A percentile compares a stretch with the other conserved stretches of the same genome.
phyloP scores from a whole-genome alignment of 2,113 vertebrate genomes.

The Parus major region DNA sequence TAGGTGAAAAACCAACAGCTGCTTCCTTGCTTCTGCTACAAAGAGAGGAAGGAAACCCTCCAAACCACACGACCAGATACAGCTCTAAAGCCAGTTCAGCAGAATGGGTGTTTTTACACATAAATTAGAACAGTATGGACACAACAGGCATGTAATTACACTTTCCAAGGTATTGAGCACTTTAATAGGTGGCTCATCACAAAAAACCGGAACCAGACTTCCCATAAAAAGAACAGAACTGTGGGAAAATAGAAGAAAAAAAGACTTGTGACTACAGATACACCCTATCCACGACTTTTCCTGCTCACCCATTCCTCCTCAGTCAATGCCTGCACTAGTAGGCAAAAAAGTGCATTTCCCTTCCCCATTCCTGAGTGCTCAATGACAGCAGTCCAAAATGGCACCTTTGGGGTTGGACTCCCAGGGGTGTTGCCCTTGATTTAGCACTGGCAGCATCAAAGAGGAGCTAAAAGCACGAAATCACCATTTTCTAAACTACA shows the following conservation, averaged over 20 bases:
- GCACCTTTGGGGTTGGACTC: not conserved
- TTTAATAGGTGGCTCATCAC: not conserved
- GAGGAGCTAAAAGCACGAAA: not conserved
- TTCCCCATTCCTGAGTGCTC: not conserved
- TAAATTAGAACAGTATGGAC: rapidly evolving
- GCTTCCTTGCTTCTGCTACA: not conserved
- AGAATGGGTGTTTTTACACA: not conserved
- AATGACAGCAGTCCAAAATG: not conserved
- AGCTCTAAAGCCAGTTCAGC: not conserved
- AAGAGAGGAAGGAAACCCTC: not conserved
- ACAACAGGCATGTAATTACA: not conserved
- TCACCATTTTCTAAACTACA: not conserved
- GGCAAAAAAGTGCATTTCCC: not conserved
- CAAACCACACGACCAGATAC: rapidly evolving
- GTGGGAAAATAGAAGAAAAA: not conserved
- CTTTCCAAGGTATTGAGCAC: not conserved
- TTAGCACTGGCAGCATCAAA: not conserved
- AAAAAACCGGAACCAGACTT: not conserved
- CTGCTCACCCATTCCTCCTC: not conserved
- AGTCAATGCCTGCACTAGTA: not conserved
- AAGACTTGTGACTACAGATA: not conserved
- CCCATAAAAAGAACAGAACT: not conserved
- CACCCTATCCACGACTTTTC: not conserved
- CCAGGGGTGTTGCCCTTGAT: not conserved
- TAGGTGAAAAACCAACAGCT: not conserved